Evolutionary conservation across 2,113 vertebrate genomes (phyloP).

Genomic region (Toxostoma redivivum): DNA sequence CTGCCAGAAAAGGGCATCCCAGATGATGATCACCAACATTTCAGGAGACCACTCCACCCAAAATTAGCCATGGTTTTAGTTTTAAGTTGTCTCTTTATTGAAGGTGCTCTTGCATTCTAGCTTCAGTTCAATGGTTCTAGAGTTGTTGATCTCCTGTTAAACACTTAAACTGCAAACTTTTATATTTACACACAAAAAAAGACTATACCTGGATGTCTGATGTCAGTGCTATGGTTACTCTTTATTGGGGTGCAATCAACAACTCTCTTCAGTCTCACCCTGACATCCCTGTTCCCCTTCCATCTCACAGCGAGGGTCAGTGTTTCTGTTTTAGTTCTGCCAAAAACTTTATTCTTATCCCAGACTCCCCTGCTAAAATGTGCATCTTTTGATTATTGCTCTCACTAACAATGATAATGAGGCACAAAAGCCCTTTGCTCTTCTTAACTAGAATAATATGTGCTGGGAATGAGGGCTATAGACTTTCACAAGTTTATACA

Average conservation of each 20-base stretch:
- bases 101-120: not conserved
- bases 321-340: not conserved
- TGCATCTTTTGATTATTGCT: not conserved
- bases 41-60: not conserved
- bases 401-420: accelerated
- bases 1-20: not conserved
- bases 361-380: not conserved
- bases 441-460: not conserved
- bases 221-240: not conserved
- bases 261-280: not conserved
- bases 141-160: not conserved
- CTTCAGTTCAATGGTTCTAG: not conserved
- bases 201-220: not conserved
- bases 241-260: not conserved
- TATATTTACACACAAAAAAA: not conserved
- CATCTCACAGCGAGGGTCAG: not conserved
- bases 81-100: not conserved
- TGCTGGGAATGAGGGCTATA: not conserved
- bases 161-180: not conserved
- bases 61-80: not conserved
- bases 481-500: not conserved
- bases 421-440: not conserved
- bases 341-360: not conserved
- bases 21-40: not conserved
- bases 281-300: accelerated